A percentile compares a stretch with the other conserved stretches of the same genome.
These are phyloP conservation scores for Harpagus bidentatus DNA, from an alignment of 2,113 vertebrate genomes.

Conservation along the genomic window DNA sequence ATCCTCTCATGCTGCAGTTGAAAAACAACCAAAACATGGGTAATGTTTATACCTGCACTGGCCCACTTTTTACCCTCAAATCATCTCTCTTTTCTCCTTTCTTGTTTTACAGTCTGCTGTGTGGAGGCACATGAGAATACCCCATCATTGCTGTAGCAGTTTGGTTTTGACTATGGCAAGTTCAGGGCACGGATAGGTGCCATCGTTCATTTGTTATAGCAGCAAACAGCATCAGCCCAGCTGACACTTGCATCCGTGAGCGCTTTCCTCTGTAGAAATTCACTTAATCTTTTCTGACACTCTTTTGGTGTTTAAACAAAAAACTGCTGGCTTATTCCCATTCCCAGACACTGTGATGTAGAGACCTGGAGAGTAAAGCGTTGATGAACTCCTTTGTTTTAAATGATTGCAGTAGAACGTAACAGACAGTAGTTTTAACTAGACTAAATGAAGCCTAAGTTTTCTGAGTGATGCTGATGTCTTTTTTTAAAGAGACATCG, in stretches of 20 bases:
- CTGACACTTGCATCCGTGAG: background rate
- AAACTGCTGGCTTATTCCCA: background rate
- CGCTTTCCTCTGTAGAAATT: background rate
- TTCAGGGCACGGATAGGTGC: background rate
- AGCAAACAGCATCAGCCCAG: conserved; percentile 27
- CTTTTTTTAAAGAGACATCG: background rate
- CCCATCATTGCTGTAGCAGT: background rate
- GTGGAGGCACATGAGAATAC: background rate
- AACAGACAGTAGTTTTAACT: background rate
- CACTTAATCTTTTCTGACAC: conserved; percentile 52
- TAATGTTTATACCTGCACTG: background rate
- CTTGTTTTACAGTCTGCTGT: background rate
- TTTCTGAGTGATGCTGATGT: background rate
- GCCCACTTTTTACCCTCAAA: background rate
- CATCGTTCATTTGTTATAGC: conserved; percentile 19
- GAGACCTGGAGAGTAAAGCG: background rate
- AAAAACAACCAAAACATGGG: background rate
- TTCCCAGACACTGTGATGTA: background rate
- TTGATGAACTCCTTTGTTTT: conserved; percentile 28
- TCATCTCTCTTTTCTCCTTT: background rate
- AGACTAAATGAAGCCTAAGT: background rate
- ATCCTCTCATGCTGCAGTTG: background rate
- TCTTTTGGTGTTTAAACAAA: conserved; percentile 28
- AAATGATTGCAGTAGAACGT: background rate
- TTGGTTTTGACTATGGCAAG: background rate